These are phyloP conservation scores for Chaenogobius annularis DNA, from an alignment of 2,113 vertebrate species.

Conservation along the genomic window DNA sequence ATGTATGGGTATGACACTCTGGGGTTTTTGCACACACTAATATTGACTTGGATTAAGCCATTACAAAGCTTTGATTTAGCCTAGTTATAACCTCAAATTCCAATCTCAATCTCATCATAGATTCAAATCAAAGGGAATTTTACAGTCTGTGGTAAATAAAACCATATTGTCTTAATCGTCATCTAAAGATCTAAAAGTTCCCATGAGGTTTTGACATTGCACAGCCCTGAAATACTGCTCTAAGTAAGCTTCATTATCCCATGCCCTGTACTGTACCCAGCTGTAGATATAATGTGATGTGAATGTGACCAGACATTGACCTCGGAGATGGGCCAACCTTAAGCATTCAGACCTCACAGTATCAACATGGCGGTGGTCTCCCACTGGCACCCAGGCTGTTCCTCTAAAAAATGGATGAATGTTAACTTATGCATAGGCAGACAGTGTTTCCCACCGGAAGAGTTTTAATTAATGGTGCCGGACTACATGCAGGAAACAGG, in stretches of 20 bases:
- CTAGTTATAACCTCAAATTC: no score
- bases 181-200: not conserved
- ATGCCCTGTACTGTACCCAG: not conserved
- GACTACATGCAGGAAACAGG: slow-evolving; percentile 9
- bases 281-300: slow-evolving; percentile 4
- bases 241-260: not conserved
- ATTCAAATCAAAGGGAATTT: no score
- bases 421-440: slow-evolving; percentile 37
- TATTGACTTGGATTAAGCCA: no score
- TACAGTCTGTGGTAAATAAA: no score
- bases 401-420: slow-evolving; percentile 46
- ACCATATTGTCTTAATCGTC: not conserved
- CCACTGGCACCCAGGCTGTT: slow-evolving; percentile 13
- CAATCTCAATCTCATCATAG: no score
- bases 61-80: no score
- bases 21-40: no score
- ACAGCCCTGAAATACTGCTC: not conserved
- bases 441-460: slow-evolving; percentile 32
- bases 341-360: slow-evolving; percentile 20
- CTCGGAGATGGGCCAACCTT: slow-evolving; percentile 15
- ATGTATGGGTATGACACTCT: not conserved
- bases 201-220: not conserved
- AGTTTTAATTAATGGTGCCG: slow-evolving; percentile 43
- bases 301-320: slow-evolving; percentile 24
- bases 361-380: slow-evolving; percentile 31